Percentiles rank a stretch among this genome's conserved stretches.
Conservation (phyloP, 2,888 invertebrate species). For the Andrena fulva region DNA sequence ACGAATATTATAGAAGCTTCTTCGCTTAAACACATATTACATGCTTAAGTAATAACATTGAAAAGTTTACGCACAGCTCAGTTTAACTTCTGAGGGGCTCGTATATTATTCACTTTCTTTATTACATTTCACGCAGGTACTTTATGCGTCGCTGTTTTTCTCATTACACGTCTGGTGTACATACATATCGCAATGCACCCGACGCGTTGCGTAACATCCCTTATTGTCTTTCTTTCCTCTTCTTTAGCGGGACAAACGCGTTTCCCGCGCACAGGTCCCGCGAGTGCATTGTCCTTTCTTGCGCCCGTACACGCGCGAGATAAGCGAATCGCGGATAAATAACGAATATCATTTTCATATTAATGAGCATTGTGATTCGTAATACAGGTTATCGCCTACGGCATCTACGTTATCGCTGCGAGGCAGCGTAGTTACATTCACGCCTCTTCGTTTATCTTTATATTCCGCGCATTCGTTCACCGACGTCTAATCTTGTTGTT, state of each 20-base stretch:
- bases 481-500: slow-evolving; percentile 40
- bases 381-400: slow-evolving; percentile 55
- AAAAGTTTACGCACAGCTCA: neutral
- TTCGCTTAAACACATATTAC: too few relatives aligned
- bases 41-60: too few relatives aligned
- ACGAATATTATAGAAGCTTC: too few relatives aligned
- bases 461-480: neutral
- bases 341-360: slow-evolving; percentile 67
- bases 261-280: slow-evolving; percentile 45
- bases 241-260: slow-evolving; percentile 5
- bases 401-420: slow-evolving; percentile 52
- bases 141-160: slow-evolving; percentile 13
- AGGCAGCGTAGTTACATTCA: slow-evolving; percentile 32
- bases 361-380: slow-evolving; percentile 53
- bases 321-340: slow-evolving; percentile 51
- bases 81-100: neutral
- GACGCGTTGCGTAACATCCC: slow-evolving; percentile 32
- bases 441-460: slow-evolving; percentile 49
- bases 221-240: slow-evolving; percentile 33
- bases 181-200: slow-evolving; percentile 12
- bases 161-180: neutral
- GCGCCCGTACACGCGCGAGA: slow-evolving; percentile 27
- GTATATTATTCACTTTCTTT: neutral
- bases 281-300: slow-evolving; percentile 49
- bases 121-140: slow-evolving; percentile 4